Conservation (phyloP, 2,113 vertebrate species). For the Tympanuchus pallidicinctus region DNA sequence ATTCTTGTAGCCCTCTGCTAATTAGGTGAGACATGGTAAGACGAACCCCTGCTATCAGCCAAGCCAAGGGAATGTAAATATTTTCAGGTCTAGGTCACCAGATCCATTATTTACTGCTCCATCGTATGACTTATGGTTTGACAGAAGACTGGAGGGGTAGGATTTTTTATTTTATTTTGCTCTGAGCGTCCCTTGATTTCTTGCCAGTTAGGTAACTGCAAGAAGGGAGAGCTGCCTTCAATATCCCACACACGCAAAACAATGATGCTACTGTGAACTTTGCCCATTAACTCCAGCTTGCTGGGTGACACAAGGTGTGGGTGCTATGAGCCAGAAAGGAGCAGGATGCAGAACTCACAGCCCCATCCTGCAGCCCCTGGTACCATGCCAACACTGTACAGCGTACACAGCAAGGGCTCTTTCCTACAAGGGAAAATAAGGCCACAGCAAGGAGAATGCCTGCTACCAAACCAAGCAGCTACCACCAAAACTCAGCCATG, state of each 20-base stretch:
- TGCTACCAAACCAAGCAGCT: background rate
- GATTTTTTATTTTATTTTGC: background rate
- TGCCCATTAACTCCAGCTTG: background rate
- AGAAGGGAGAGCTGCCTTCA: slow-evolving; percentile 3
- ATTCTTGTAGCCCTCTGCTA: slow-evolving; percentile 46
- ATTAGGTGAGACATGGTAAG: slow-evolving; percentile 70
- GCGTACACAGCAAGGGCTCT: accelerated
- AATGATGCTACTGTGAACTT: slow-evolving; percentile 47
- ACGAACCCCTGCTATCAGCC: slow-evolving; percentile 62
- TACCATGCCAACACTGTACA: background rate
- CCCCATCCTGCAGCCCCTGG: background rate
- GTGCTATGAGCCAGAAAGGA: slow-evolving; percentile 60
- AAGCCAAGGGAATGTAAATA: slow-evolving; percentile 71
- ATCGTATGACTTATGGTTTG: slow-evolving; percentile 25
- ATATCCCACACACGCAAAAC: slow-evolving; percentile 23
- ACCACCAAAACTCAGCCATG: background rate
- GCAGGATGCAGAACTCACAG: background rate
- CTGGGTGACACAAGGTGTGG: slow-evolving; percentile 59
- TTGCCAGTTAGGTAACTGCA: slow-evolving; percentile 8
- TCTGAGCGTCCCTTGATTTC: slow-evolving; percentile 26
- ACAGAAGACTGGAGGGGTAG: slow-evolving; percentile 10
- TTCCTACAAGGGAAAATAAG: background rate
- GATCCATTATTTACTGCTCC: slow-evolving; percentile 67
- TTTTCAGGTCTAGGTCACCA: slow-evolving; percentile 66
- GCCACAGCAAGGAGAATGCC: background rate